Base-by-base conservation (phyloP, 2,113 vertebrate genomes). In the Plestiodon gilberti region DNA sequence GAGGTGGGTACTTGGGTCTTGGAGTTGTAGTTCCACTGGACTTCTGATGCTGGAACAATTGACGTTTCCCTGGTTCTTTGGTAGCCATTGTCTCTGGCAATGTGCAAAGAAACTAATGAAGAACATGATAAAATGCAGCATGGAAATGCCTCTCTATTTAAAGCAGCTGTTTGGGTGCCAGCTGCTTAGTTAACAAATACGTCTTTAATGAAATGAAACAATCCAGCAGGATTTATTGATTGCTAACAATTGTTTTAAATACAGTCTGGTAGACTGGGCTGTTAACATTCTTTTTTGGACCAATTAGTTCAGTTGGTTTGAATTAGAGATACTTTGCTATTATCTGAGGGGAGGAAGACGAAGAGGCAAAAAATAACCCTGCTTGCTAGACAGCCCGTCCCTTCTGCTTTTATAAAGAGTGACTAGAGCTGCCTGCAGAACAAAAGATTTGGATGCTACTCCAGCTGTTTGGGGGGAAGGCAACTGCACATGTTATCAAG, bases 121-220 rank as follows among this genome's bases (percentile, higher is more conserved):
- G 92, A 92, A 65, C 82, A 82, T 90, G 95, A 96, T 93, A 94
- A 95, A 94, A 89, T 35, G 93, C 90, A 93, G 94, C n/a, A 79
- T 89, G 48, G 81, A 95, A 95, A 94, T 89, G 70, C 95, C 95
- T 95, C 87, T 95, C 94, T 94, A 93, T 97, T 97, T 95, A 96
- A 98, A 97, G 95, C 97, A 97, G 96, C 96, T 97, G 97, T 96
- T 95, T 92, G 93, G 87, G 93, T 96, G 93, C 96, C 96, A 97
- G 97, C 94, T 96, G 95, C 95, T 96, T 91, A 92, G 95, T 95
- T 87, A 90, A 93, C 90, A 95, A 96, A 97, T 96, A 96, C 93
- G 93, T 97, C 95, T 97, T 95, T 92, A 90, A 96, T 97, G 97
- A 96, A 96, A 97, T 97, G 95, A 97, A 95, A 94, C 91, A 89